These are phyloP conservation scores for Ganaspis sp. DNA, from an alignment of 1,140 invertebrate species.

Conservation along the genomic window DNA sequence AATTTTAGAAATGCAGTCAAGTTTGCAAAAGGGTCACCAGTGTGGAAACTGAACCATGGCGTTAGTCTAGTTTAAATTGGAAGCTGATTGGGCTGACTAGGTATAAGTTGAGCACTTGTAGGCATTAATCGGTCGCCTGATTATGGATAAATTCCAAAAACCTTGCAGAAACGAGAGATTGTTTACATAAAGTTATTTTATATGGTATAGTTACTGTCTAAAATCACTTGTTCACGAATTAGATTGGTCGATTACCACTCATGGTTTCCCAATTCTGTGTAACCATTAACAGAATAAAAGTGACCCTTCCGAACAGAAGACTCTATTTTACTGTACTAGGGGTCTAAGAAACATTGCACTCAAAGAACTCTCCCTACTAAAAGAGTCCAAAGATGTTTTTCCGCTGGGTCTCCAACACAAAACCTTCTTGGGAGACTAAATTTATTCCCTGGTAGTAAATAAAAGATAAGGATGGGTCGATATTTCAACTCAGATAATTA, in stretches of 20 bases:
- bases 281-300: not conserved
- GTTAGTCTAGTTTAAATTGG: too few species aligned
- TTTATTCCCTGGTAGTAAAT: constrained; percentile 13
- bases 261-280: not conserved
- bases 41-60: too few species aligned
- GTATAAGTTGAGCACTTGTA: too few species aligned
- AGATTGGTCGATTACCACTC: not conserved
- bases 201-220: not conserved
- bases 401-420: not conserved
- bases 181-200: too few species aligned
- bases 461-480: constrained; percentile 1
- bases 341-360: not conserved
- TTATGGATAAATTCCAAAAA: too few species aligned
- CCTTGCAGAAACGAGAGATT: too few species aligned
- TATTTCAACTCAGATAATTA: not conserved
- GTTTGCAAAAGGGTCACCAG: too few species aligned
- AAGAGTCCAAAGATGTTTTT: constrained; percentile 11
- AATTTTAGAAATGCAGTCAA: too few species aligned
- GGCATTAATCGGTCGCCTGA: too few species aligned
- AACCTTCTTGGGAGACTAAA: not conserved
- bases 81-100: too few species aligned
- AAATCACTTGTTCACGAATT: not conserved
- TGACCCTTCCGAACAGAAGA: not conserved
- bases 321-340: not conserved
- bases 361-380: not conserved